Conservation (phyloP, 2,888 invertebrate species). For the Agrilus biguttatus region DNA sequence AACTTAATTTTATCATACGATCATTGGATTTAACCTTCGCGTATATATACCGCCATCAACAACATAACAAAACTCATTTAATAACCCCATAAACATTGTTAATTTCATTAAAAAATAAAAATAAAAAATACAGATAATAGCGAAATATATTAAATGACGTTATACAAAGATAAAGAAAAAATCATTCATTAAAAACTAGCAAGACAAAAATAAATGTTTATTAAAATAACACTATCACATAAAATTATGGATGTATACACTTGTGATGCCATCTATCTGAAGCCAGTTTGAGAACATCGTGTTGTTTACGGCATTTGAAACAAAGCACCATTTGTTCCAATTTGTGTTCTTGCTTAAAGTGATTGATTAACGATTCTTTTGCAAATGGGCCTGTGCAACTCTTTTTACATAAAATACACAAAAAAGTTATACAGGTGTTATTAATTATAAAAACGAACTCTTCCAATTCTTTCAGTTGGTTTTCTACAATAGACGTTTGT, state of each 20-base stretch:
- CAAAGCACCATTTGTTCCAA: constrained; percentile 8
- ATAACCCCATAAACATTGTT: too few species aligned
- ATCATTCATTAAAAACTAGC: too few species aligned
- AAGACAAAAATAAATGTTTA: too few species aligned
- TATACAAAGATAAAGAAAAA: too few species aligned
- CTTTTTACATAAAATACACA: constrained; percentile 6
- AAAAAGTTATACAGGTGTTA: constrained; percentile 7
- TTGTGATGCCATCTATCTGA: constrained; percentile 8
- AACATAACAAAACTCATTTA: too few species aligned
- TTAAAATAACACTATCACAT: too few species aligned
- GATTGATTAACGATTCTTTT: constrained; percentile 1
- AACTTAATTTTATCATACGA: too few species aligned
- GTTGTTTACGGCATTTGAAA: constrained; percentile 7
- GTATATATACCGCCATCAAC: too few species aligned
- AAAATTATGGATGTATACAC: not conserved
- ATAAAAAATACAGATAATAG: too few species aligned
- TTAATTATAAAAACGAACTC: constrained; percentile 5
- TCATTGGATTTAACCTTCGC: too few species aligned
- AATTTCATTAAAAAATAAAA: too few species aligned
- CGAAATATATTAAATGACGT: too few species aligned
- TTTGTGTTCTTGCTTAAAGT: constrained; percentile 8
- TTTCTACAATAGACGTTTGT: not conserved
- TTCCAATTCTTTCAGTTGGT: constrained; percentile 1
- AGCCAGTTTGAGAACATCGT: constrained; percentile 3
- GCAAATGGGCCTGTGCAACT: constrained; percentile 3